Conservation (phyloP, 2,797 vertebrate species). For the Taenioides sp. region DNA sequence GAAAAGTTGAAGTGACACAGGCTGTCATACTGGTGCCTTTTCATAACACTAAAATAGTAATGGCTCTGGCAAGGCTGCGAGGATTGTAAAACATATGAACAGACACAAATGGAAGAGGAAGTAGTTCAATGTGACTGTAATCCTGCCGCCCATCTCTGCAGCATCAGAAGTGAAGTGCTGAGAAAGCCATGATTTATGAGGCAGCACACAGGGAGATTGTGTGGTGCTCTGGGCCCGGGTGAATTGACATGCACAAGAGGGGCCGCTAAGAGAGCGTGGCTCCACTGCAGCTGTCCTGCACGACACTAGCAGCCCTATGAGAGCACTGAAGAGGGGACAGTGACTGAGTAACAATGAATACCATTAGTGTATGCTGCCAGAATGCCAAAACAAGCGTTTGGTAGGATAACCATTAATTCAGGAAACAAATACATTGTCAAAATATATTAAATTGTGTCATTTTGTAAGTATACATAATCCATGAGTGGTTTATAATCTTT, state of each 20-base stretch:
- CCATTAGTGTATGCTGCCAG: conserved; percentile 45
- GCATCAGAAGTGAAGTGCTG: conserved; percentile 39
- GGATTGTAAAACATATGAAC: conserved; percentile 4
- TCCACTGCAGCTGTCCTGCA: conserved; percentile 70
- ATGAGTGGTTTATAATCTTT: too few relatives aligned
- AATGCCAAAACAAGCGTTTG: conserved; percentile 38
- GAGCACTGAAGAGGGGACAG: conserved; percentile 51
- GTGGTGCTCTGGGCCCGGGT: conserved; percentile 44
- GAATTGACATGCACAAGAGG: conserved; percentile 77
- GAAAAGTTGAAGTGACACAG: too few relatives aligned
- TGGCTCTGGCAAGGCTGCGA: conserved; percentile 1
- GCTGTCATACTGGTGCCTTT: conserved; percentile 14
- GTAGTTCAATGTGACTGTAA: conserved; percentile 30
- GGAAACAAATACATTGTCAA: neutral
- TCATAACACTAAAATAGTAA: conserved; percentile 15
- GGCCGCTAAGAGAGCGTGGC: conserved; percentile 57
- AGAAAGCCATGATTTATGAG: conserved; percentile 71
- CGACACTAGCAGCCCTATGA: conserved; percentile 52
- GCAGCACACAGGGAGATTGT: conserved; percentile 77
- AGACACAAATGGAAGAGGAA: conserved; percentile 21
- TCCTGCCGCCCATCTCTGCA: conserved; percentile 31
- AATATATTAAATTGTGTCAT: too few relatives aligned
- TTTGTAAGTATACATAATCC: too few relatives aligned
- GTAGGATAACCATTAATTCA: conserved; percentile 23
- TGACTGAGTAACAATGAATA: conserved; percentile 51